Evolutionary conservation across 2,113 vertebrate species (phyloP), one percentile per base, ranked within the genome.

Genomic region (Lamprologus lemairii): DNA sequence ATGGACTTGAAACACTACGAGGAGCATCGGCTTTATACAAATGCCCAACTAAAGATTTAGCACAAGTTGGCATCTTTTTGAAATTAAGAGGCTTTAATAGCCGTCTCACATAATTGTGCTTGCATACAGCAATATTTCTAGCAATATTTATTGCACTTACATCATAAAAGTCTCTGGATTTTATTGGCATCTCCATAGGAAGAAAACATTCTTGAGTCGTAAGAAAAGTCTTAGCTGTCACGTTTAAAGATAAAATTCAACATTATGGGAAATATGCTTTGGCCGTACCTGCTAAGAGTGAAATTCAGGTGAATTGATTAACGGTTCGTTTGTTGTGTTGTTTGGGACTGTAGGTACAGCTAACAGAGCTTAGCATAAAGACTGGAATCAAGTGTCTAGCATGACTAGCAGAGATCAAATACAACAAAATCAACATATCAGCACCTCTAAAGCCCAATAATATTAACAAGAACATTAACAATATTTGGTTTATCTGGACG

Each of bases 151-250:
- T 87, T 87, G 90, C 89, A 88, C 51, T 73, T 40, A 10, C 7
- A 54, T 53, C 17, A 17, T 82, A 21, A 86, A 82, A 81, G 73
- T 85, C 33, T 75, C 55, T 54, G 17, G 81, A 81, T 83, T 82
- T 87, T 79, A 85, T 40, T 57, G 85, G 75, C 42, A 21, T 80
- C 89, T 87, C 89, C 78, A 28, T 31, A 12, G 53, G 47, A 82
- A 91, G 88, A 80, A 81, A 90, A 91, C 90, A 92, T 92, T 92
- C 92, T 85, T 71, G 10, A 90, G 93, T 92, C 87, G 11, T 83
- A 78, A 47, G 33, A 37, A 83, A 84, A 14, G 49, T 55, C 10
- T 37, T 9, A 12, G 80, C 80, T 42, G 49, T 55, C 51, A 65
- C 31, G 3, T 86, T 45, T 60, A 28, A 60, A 82, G 23, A 63